These are phyloP conservation scores for Petrocephalus sullivani DNA, from an alignment of 2,797 vertebrate species.

Conservation along the genomic window DNA sequence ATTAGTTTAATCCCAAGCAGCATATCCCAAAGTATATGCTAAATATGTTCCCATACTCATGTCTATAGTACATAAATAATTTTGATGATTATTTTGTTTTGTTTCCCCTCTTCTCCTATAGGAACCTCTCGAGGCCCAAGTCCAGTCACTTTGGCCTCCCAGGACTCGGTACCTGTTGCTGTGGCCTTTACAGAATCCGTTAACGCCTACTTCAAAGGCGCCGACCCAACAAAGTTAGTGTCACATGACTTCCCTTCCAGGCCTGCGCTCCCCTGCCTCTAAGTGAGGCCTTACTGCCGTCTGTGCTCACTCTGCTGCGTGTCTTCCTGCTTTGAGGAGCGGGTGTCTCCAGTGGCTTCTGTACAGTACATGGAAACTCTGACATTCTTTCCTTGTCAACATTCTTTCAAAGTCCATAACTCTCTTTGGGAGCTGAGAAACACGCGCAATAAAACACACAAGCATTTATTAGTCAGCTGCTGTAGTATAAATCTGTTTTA, in stretches of 20 bases:
- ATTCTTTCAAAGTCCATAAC: conserved; percentile 63
- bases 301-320: neutral
- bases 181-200: conserved; percentile 95
- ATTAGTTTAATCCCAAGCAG: neutral
- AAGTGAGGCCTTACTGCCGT: neutral
- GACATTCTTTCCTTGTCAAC: conserved; percentile 51
- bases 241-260: neutral
- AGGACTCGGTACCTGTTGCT: conserved; percentile 90
- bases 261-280: neutral
- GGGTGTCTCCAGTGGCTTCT: neutral
- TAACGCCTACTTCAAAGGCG: conserved; percentile 99
- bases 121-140: conserved; percentile 95
- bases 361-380: conserved; percentile 46
- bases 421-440: conserved; percentile 45
- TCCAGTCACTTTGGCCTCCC: conserved; percentile 89
- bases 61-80: neutral
- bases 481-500: conserved; percentile 57
- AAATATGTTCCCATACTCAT: neutral
- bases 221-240: conserved; percentile 92
- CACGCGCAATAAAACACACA: neutral
- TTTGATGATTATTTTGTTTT: neutral
- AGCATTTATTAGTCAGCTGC: conserved; percentile 64
- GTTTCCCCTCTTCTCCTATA: conserved; percentile 45
- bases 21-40: neutral
- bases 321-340: neutral